phyloP scores from a whole-genome alignment of 2,797 vertebrate genomes.

The Argyrosomus regius region DNA sequence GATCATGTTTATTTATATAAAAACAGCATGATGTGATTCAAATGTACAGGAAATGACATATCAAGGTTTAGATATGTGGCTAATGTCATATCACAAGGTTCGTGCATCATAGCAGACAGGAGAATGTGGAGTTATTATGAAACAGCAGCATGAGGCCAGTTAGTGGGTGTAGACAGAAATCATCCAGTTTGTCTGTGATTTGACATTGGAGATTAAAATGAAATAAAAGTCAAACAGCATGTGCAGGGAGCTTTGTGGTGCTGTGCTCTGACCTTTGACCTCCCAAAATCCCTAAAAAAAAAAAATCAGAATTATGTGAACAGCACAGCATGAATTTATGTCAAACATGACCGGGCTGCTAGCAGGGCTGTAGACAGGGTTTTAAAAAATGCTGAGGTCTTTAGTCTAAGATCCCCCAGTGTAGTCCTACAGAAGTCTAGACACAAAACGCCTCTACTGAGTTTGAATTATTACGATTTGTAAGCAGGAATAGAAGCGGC shows the following conservation, averaged over 20 bases:
- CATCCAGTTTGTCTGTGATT: conserved; percentile 4
- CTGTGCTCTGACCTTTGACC: conserved; percentile 16
- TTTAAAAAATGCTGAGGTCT: neutral
- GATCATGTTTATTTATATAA: conserved; percentile 30
- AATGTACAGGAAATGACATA: conserved; percentile 21
- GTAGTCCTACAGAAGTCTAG: neutral
- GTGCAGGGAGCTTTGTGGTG: conserved; percentile 1
- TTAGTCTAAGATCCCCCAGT: neutral
- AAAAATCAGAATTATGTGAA: neutral
- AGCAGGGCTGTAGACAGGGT: neutral
- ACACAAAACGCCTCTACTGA: no score
- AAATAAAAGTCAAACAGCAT: conserved; percentile 7
- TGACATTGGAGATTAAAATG: conserved; percentile 24
- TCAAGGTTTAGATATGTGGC: neutral
- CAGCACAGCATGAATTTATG: neutral
- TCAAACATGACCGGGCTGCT: neutral
- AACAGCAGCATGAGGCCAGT: neutral
- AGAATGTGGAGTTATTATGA: neutral
- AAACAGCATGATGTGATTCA: conserved; percentile 7
- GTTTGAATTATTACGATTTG: no score
- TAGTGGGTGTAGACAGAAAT: neutral
- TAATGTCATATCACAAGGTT: conserved; percentile 7
- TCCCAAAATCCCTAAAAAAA: conserved; percentile 15
- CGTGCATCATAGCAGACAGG: neutral
- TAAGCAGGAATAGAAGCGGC: no score